These are phyloP conservation scores for Drosophila athabasca DNA, from an alignment of 1,140 invertebrate species.

Conservation along the genomic window DNA sequence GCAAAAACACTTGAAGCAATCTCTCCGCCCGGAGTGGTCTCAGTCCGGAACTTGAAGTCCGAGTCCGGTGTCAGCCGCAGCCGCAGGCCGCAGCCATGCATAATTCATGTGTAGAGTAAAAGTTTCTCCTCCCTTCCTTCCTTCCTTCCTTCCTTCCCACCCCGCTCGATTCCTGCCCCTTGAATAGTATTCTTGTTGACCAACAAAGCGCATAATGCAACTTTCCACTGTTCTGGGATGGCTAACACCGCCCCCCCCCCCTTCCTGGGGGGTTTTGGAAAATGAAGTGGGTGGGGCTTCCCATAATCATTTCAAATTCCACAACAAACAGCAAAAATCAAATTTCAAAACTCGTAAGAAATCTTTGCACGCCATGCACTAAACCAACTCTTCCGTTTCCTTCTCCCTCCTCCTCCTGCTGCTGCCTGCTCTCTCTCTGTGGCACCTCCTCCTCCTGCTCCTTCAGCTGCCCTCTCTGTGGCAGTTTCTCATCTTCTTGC, in stretches of 20 bases:
- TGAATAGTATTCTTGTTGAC: conserved; percentile 61
- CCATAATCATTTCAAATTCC: conserved; percentile 79
- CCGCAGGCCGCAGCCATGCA: conserved; percentile 26
- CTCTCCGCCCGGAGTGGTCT: not conserved
- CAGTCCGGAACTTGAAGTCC: not conserved
- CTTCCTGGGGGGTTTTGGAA: too few relatives aligned
- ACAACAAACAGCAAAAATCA: conserved; percentile 79
- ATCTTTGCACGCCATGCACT: conserved; percentile 60
- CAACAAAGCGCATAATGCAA: conserved; percentile 77
- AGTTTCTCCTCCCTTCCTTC: conserved; percentile 21
- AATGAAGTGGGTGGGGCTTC: conserved; percentile 1
- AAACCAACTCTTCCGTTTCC: conserved; percentile 22
- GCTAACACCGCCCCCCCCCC: too few relatives aligned
- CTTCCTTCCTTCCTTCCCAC: not conserved
- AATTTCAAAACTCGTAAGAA: conserved; percentile 77
- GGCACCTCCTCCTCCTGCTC: not conserved
- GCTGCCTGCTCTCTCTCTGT: too few relatives aligned
- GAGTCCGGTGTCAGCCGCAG: conserved; percentile 23
- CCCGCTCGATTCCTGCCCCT: too few relatives aligned
- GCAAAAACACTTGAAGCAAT: conserved; percentile 9
- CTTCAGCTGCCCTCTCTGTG: not conserved
- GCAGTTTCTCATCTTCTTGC: conserved; percentile 31
- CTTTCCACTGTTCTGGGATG: conserved; percentile 19
- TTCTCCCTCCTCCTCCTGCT: too few relatives aligned
- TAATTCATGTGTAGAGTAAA: conserved; percentile 41